phyloP scores from a whole-genome alignment of 1,140 invertebrate species.

The Pygmarrhopalites habei region DNA sequence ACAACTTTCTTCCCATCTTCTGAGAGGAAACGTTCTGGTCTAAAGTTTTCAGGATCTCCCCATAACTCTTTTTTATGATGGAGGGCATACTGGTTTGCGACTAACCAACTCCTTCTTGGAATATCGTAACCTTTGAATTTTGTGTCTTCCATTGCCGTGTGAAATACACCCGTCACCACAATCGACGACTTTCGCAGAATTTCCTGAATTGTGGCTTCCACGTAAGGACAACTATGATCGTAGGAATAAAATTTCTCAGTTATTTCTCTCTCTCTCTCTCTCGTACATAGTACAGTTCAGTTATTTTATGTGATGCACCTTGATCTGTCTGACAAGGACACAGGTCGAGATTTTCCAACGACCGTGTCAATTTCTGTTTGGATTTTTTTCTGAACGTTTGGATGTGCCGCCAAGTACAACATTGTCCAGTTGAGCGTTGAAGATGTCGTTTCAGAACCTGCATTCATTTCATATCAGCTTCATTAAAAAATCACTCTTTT shows the following conservation, averaged over 20 bases:
- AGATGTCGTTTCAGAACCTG: slow-evolving; percentile 2
- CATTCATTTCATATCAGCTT: no score
- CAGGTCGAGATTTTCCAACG: background rate
- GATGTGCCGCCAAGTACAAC: background rate
- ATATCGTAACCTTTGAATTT: slow-evolving; percentile 46
- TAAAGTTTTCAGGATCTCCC: slow-evolving; percentile 61
- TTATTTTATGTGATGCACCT: slow-evolving; percentile 40
- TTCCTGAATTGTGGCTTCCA: slow-evolving; percentile 6
- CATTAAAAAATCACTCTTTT: slow-evolving; percentile 42
- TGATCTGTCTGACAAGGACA: slow-evolving; percentile 16
- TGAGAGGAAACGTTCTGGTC: slow-evolving; percentile 66
- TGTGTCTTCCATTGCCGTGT: background rate
- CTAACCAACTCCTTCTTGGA: slow-evolving; percentile 62
- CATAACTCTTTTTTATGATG: slow-evolving; percentile 64
- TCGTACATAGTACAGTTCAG: no score
- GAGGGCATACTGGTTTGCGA: slow-evolving; percentile 68
- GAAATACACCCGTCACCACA: slow-evolving; percentile 5
- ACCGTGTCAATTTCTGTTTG: slow-evolving; percentile 9
- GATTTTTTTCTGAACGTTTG: slow-evolving; percentile 5
- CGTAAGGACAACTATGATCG: background rate
- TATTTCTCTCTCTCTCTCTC: no score
- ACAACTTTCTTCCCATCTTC: slow-evolving; percentile 49
- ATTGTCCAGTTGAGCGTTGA: slow-evolving; percentile 7
- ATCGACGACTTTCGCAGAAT: slow-evolving; percentile 44
- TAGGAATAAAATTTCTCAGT: no score